Evolutionary conservation across 2,888 invertebrate species (phyloP).

Genomic region (Maniola hyperantus): DNA sequence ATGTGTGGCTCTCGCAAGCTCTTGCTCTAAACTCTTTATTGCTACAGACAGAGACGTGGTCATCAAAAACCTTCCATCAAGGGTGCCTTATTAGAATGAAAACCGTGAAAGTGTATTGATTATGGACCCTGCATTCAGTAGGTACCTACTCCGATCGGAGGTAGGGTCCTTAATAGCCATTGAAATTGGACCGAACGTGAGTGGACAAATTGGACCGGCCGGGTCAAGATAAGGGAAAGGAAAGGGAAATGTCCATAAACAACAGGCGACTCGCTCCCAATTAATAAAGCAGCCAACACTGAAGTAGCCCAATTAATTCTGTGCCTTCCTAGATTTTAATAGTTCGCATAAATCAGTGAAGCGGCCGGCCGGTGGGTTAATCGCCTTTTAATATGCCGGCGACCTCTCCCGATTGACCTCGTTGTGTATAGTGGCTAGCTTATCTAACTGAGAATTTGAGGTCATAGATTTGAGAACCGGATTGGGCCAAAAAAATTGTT

Average conservation of each 20-base stretch:
- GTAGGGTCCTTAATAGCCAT: constrained; percentile 75
- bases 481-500: neutral
- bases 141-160: constrained; percentile 54
- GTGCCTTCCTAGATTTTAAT: constrained; percentile 82
- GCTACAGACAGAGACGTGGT: neutral
- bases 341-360: constrained; percentile 79
- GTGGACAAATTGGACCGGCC: constrained; percentile 77
- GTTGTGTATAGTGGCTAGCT: neutral
- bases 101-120: constrained; percentile 6
- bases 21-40: too few species aligned
- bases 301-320: constrained; percentile 82
- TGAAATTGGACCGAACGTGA: constrained; percentile 77
- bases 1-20: too few species aligned
- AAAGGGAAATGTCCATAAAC: constrained; percentile 77
- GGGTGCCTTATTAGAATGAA: neutral
- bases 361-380: constrained; percentile 71
- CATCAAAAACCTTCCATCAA: neutral
- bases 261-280: constrained; percentile 79
- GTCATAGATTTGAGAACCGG: too few species aligned
- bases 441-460: neutral
- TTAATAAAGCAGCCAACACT: constrained; percentile 79
- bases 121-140: constrained; percentile 26
- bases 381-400: constrained; percentile 79
- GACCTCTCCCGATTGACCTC: neutral
- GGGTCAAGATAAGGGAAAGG: constrained; percentile 77